A percentile compares a stretch with the other conserved stretches of the same genome.
Evolutionary conservation across 2,888 invertebrate species (phyloP).

Genomic region (Himalopsyche japonica): DNA sequence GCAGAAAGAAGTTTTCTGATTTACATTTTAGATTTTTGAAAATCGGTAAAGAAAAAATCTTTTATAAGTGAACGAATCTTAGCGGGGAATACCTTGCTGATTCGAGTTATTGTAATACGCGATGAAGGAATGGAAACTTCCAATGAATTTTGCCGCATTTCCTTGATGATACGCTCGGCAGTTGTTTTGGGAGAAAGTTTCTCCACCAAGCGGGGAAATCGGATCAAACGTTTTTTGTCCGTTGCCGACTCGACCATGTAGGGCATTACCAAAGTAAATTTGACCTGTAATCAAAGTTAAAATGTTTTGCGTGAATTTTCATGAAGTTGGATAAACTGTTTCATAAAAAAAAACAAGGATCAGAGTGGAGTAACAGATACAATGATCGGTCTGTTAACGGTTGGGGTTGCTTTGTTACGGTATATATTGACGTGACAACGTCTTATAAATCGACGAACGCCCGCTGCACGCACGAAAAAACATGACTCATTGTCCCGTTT

Average conservation of each 20-base stretch:
- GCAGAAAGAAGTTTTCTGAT: not conserved
- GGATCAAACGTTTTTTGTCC: slow-evolving; percentile 74
- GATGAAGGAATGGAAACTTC: slow-evolving; percentile 69
- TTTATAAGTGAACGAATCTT: slow-evolving; percentile 56
- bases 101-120: slow-evolving; percentile 60
- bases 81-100: slow-evolving; percentile 62
- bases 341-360: no score
- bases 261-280: slow-evolving; percentile 82
- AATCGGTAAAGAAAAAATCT: slow-evolving; percentile 69
- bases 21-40: slow-evolving; percentile 57
- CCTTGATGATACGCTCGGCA: slow-evolving; percentile 67
- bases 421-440: no score
- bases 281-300: slow-evolving; percentile 56
- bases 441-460: no score
- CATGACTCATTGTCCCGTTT: no score
- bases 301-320: no score
- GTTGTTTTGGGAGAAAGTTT: slow-evolving; percentile 66
- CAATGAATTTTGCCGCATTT: slow-evolving; percentile 64
- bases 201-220: slow-evolving; percentile 68
- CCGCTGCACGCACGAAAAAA: no score
- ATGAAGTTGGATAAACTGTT: no score
- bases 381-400: no score
- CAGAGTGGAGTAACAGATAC: no score
- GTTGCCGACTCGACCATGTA: slow-evolving; percentile 88
- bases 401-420: no score